These are phyloP conservation scores for Ursus arctos DNA, from an alignment of 2,113 vertebrate genomes.

Conservation along the genomic window DNA sequence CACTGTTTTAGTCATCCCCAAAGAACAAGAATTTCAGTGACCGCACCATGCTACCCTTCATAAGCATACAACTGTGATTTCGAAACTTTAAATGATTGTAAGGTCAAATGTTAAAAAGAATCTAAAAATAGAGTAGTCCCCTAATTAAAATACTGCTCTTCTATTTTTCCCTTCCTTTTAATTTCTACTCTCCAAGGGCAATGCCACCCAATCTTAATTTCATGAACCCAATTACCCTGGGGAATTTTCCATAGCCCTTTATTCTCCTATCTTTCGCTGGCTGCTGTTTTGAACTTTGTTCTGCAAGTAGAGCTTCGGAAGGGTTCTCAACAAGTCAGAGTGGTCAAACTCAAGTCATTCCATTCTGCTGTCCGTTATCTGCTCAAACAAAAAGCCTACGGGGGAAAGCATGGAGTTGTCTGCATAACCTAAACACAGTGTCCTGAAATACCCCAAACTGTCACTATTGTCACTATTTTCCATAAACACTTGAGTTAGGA, in stretches of 20 bases:
- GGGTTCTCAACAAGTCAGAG: neutral
- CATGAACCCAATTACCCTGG: neutral
- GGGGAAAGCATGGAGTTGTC: neutral
- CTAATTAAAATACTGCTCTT: slow-evolving; percentile 44
- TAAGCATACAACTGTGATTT: neutral
- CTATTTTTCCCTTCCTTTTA: slow-evolving; percentile 41
- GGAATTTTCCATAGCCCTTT: slow-evolving; percentile 67
- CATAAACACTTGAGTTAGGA: neutral
- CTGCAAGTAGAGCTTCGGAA: slow-evolving; percentile 52
- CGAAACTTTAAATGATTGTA: slow-evolving; percentile 35
- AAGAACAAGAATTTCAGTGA: slow-evolving; percentile 45
- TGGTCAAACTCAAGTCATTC: neutral
- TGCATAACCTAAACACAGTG: neutral
- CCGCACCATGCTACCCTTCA: neutral
- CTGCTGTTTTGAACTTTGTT: slow-evolving; percentile 69
- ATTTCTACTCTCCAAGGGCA: slow-evolving; percentile 28
- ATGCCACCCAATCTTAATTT: slow-evolving; percentile 48
- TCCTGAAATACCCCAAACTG: neutral
- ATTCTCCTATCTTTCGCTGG: slow-evolving; percentile 40
- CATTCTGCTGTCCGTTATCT: neutral
- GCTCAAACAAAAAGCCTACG: neutral
- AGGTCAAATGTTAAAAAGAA: neutral
- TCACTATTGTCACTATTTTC: neutral
- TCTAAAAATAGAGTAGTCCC: slow-evolving; percentile 24
- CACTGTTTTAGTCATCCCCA: slow-evolving; percentile 14